Conservation (phyloP, 2,113 vertebrate species). For the Nannospalax galili region DNA sequence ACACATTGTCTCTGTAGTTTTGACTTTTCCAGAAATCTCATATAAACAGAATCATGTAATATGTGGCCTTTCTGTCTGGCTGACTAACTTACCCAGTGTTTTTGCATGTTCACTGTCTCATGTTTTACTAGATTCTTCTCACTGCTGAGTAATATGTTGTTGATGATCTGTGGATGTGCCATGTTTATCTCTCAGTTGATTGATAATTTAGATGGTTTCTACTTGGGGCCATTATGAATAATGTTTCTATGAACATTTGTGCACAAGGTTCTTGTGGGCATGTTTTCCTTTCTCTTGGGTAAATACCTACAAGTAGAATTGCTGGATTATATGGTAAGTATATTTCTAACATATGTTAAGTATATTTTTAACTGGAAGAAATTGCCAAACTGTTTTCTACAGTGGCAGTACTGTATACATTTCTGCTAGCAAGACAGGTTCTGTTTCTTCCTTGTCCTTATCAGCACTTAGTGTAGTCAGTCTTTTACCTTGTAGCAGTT, state of each 20-base stretch:
- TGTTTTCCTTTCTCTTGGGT: slow-evolving; percentile 30
- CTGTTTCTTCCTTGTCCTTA: neutral
- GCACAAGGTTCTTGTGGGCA: neutral
- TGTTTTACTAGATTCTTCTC: slow-evolving; percentile 9
- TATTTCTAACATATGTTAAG: slow-evolving; percentile 12
- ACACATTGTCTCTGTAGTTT: neutral
- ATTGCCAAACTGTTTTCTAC: neutral
- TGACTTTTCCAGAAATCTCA: neutral
- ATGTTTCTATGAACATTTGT: neutral
- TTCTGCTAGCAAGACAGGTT: neutral
- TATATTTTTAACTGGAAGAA: slow-evolving; percentile 42
- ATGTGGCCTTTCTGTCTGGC: neutral
- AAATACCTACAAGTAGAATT: slow-evolving; percentile 27
- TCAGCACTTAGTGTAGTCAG: neutral
- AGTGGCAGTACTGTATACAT: neutral
- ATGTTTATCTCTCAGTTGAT: neutral
- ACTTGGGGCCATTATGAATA: neutral
- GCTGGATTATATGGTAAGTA: neutral
- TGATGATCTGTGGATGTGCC: neutral
- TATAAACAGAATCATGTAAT: neutral
- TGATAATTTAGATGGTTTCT: slow-evolving; percentile 13
- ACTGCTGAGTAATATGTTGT: neutral
- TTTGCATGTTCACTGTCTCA: neutral
- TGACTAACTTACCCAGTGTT: neutral
- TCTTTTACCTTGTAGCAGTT: neutral